Percentiles rank a stretch among this genome's conserved stretches.
Conservation (phyloP, 1,140 invertebrate species). For the Pseudachorutes palmiensis region DNA sequence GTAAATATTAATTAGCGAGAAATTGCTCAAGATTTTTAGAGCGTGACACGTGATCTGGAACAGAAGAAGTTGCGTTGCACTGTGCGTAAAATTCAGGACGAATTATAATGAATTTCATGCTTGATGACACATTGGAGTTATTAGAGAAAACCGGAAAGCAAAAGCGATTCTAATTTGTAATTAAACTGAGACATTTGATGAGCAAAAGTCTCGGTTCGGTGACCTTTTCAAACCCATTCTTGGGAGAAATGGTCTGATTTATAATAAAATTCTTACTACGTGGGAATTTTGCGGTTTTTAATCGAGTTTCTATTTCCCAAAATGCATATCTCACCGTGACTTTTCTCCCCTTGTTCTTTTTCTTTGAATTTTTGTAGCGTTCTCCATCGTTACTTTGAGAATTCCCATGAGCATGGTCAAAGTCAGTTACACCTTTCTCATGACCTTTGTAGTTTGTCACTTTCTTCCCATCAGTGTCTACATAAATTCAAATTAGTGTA, state of each 20-base stretch:
- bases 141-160: not conserved
- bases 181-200: not conserved
- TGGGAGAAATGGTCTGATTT: not conserved
- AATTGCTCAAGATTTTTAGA: no score
- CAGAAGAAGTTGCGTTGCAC: no score
- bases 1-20: no score
- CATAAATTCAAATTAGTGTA: not conserved
- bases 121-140: not conserved
- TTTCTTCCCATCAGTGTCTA: slow-evolving; percentile 33
- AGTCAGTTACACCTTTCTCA: slow-evolving; percentile 32
- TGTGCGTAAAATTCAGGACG: no score
- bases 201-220: not conserved
- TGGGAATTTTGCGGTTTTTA: no score
- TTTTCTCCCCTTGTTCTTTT: slow-evolving; percentile 39
- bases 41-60: no score
- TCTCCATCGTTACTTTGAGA: slow-evolving; percentile 31
- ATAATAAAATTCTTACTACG: no score
- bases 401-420: slow-evolving; percentile 26
- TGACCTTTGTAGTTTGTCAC: slow-evolving; percentile 30
- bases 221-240: no score
- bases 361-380: slow-evolving; percentile 35
- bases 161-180: not conserved
- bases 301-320: no score
- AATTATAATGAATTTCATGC: no score
- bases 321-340: slow-evolving; percentile 27